Conservation (phyloP, 2,797 vertebrate species). For the Phaenicophaeus curvirostris region DNA sequence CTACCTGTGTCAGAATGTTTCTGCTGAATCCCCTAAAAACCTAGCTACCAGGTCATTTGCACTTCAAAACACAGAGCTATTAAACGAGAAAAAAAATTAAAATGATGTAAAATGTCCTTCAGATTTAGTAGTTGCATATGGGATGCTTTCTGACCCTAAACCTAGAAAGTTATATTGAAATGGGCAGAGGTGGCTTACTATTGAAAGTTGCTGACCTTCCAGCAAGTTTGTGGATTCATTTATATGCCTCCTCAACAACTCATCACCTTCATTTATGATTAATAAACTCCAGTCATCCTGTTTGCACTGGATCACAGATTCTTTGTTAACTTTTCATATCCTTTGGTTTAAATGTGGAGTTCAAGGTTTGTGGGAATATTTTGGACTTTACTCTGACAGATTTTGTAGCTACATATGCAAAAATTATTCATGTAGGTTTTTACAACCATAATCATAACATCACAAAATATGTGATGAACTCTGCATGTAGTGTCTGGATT, state of each 20-base stretch:
- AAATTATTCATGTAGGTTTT: conserved; percentile 36
- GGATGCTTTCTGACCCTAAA: conserved; percentile 38
- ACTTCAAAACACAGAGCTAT: not conserved
- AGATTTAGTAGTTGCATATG: not conserved
- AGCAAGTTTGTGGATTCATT: conserved; percentile 70
- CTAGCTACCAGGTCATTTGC: not conserved
- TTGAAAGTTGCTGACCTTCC: conserved; percentile 72
- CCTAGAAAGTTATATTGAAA: conserved; percentile 46
- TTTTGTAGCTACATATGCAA: conserved; percentile 1
- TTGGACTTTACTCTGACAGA: conserved; percentile 43
- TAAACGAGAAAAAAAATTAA: not conserved
- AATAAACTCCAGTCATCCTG: conserved; percentile 72
- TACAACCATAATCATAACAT: not conserved
- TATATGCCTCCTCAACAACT: conserved; percentile 64
- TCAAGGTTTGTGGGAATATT: conserved; percentile 10
- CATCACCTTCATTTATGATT: conserved; percentile 69
- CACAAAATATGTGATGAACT: not conserved
- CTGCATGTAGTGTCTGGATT: not conserved
- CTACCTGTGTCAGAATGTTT: not conserved
- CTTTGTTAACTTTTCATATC: conserved; percentile 69
- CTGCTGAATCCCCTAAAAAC: not conserved
- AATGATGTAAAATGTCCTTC: not conserved
- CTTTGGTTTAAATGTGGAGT: conserved; percentile 41
- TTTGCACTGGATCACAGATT: conserved; percentile 50
- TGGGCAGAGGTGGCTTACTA: conserved; percentile 58